These are phyloP conservation scores for Dryobotodes eremita DNA, from an alignment of 2,888 invertebrate genomes.

Conservation along the genomic window DNA sequence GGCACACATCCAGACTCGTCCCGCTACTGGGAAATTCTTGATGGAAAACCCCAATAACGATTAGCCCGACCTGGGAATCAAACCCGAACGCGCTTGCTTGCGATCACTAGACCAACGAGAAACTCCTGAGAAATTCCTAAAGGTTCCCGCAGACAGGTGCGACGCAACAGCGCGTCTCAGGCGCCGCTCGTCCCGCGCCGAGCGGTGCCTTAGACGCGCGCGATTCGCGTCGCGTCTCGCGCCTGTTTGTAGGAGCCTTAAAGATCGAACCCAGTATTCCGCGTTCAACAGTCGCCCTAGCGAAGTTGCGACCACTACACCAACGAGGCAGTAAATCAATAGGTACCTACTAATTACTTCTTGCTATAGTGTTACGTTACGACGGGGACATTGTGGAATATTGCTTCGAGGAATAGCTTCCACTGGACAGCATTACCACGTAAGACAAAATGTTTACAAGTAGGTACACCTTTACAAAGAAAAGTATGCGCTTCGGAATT, in stretches of 20 bases:
- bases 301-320: neutral
- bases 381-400: neutral
- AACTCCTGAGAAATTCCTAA: neutral
- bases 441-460: constrained; percentile 53
- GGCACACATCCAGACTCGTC: neutral
- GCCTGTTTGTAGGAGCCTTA: no score
- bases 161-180: no score
- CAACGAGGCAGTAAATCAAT: no score
- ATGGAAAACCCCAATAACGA: neutral
- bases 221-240: no score
- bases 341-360: neutral
- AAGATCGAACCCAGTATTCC: neutral
- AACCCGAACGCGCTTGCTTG: neutral
- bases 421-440: constrained; percentile 33
- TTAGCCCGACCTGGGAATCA: neutral
- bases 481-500: constrained; percentile 4
- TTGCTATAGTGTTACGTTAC: constrained; percentile 17
- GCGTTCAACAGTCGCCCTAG: neutral
- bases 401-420: constrained; percentile 44
- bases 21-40: neutral
- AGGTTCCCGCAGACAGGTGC: no score
- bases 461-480: neutral
- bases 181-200: no score
- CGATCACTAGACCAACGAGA: neutral
- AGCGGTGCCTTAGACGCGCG: no score